Percentiles rank a stretch among this genome's conserved stretches.
Conservation (phyloP, 2,797 vertebrate species). For the Fistularia tabacaria region DNA sequence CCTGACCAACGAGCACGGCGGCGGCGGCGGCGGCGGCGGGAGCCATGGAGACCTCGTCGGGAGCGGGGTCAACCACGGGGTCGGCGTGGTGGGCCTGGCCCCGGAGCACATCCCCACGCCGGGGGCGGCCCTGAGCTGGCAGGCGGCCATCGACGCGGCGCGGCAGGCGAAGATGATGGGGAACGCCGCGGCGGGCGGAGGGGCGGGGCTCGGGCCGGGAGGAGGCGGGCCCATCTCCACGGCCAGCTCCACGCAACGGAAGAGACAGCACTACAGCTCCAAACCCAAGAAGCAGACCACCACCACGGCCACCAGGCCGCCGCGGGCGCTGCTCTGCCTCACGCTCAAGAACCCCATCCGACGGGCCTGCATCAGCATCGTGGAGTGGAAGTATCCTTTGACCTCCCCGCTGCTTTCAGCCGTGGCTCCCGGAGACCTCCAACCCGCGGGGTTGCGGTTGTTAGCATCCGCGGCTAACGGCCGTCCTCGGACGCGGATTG, state of each 20-base stretch:
- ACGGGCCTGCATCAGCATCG: constrained; percentile 96
- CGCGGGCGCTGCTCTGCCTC: constrained; percentile 93
- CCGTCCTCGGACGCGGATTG: too few species aligned
- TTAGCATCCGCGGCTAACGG: too few species aligned
- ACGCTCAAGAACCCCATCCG: constrained; percentile 98
- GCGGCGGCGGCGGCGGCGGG: constrained; percentile 48
- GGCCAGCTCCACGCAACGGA: constrained; percentile 92
- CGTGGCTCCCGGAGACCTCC: too few species aligned
- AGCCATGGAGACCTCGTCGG: constrained; percentile 79
- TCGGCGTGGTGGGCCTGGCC: constrained; percentile 87
- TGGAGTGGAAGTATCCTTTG: constrained; percentile 99
- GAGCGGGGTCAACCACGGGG: constrained; percentile 63
- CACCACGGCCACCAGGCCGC: constrained; percentile 88
- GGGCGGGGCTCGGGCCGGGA: constrained; percentile 57
- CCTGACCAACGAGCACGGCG: constrained; percentile 77
- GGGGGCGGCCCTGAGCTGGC: constrained; percentile 94
- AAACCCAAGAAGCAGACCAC: constrained; percentile 96
- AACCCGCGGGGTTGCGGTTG: too few species aligned
- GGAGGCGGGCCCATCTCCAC: constrained; percentile 90
- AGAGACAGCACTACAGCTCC: constrained; percentile 88
- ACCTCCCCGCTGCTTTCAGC: too few species aligned
- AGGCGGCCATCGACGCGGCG: constrained; percentile 95
- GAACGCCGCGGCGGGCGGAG: constrained; percentile 64
- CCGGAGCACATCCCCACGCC: constrained; percentile 93
- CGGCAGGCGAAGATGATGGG: constrained; percentile 97